Evolutionary conservation across 2,888 invertebrate species (phyloP), one percentile per base, ranked within the genome.

Genomic region (Rotaria macrura): DNA sequence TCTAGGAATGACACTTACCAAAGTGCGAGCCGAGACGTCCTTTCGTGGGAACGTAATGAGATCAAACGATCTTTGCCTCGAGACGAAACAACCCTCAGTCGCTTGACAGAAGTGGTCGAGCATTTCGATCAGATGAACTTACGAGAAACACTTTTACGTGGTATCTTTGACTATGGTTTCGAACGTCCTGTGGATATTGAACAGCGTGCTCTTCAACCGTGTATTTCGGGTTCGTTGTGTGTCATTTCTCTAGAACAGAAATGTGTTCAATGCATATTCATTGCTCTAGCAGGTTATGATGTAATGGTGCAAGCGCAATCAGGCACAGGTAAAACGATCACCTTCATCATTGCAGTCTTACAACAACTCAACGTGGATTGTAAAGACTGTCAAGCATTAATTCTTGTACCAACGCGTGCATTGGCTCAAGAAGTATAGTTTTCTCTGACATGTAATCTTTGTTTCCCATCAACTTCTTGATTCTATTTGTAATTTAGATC

Each of bases 231-330:
- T 65, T 47, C 47, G 47, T 57, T 12, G 57, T 57, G 7, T 29
- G n/a, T 29, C 57, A 57, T n/a, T 57, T 10, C 23, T 57, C 7
- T 25, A n/a, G n/a, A 7, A 57, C 23, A 29, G 10, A 29, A 29
- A 23, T 47, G n/a, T 47, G 6, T 47, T 47, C 47, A 54, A 57
- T 57, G 2, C n/a, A 29, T 57, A 25, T 23, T 57, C 29, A n/a
- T 85, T 57, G 34, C 40, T 34, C 65, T 23, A 34, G n/a, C 2
- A 85, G 96, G 96, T 87, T 94, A 94, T 90, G 99, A 99, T 92
- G 98, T 99, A 87, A 99, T 99, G 92, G 99, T 99, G 89, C 99
- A 99, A 92, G 99, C 99, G 88, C 99, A 99, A 93, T 99, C 99
- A 89, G 98, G 94, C 92, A 99, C 99, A 91, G 99, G 99, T 88